Evolutionary conservation across 2,888 invertebrate species (phyloP).

Genomic region (Cantharis nigra): DNA sequence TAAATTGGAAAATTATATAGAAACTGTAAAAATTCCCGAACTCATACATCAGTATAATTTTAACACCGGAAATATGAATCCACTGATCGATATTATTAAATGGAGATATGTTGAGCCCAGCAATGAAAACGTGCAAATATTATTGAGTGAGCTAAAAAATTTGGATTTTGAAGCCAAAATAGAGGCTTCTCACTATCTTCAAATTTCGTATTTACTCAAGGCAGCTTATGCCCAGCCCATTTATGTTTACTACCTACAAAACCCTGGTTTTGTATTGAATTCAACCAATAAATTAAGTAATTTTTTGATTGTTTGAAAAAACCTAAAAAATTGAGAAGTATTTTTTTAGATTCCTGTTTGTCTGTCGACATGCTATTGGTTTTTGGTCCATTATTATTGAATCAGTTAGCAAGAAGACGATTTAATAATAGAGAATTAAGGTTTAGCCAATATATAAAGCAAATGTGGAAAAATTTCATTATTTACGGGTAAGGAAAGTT

Average conservation of each 20-base stretch:
- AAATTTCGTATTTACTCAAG: conserved; percentile 49
- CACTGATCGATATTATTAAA: conserved; percentile 57
- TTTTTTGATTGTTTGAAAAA: background rate
- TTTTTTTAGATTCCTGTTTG: conserved; percentile 64
- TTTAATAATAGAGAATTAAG: conserved; percentile 64
- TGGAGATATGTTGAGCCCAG: conserved; percentile 62
- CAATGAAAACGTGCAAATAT: conserved; percentile 51
- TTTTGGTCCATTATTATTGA: conserved; percentile 68
- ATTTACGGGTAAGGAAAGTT: conserved; percentile 53
- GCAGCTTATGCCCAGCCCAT: conserved; percentile 54
- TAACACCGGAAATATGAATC: conserved; percentile 38
- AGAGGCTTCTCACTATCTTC: conserved; percentile 62
- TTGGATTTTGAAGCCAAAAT: conserved; percentile 64
- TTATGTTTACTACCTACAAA: conserved; percentile 63
- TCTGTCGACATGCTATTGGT: conserved; percentile 69
- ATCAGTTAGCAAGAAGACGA: conserved; percentile 68
- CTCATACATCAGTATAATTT: conserved; percentile 58
- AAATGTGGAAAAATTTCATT: conserved; percentile 58
- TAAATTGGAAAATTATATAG: conserved; percentile 63
- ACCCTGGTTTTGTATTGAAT: conserved; percentile 58
- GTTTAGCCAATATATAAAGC: conserved; percentile 59
- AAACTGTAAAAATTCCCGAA: conserved; percentile 63
- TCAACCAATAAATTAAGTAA: conserved; percentile 55
- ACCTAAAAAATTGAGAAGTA: background rate
- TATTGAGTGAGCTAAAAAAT: conserved; percentile 58